Base-by-base conservation (phyloP, 2,888 invertebrate species). In the Watsonalla binaria region DNA sequence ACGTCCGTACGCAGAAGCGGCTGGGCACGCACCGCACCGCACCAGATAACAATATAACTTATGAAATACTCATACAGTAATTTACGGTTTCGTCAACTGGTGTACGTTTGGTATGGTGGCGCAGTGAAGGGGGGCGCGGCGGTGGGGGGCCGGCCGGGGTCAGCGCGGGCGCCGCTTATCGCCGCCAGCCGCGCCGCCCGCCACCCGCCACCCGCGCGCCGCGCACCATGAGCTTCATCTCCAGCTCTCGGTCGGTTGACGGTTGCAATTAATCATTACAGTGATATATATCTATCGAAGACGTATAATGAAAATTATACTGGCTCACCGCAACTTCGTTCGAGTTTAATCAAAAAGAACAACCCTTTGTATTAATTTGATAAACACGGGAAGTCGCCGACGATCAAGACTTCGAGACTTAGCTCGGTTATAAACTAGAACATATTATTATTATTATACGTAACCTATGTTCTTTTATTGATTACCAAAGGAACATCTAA, bases 131-230 rank as follows among this genome's bases (percentile, higher is more conserved):
- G 54, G 52, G 50, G 52, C 33, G 45, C 15, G 35, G 50, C 56
- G 45, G 48, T 14, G 52, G 37, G 54, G 47, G 34, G 50, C 46
- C 47, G 35, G 57, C 55, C 73, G 74, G 78, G 81, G 82, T 81
- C 80, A 74, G 73, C 70, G 77, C 66, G 79, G 73, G 72, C 76
- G 76, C 69, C 70, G 67, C 72, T 72, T 82, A 82, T 82, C 83
- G 74, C 72, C 42, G 56, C 14, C 51, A 58, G 13, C 61, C 58
- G 57, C 57, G 51, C 56, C 55, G 55, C 58, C 42, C 57, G 51
- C 60, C 58, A 1, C 11, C 42, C 8, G 9, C 58, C 55, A 47
- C 59, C 47, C 55, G 53, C 48, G 47, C 54, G 53, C 60, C 58
- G 52, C 54, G 13, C 62, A 52, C 57, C 60, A 58, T 61, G 65